phyloP scores from a whole-genome alignment of 2,797 vertebrate genomes.

The Epinephelus coioides region DNA sequence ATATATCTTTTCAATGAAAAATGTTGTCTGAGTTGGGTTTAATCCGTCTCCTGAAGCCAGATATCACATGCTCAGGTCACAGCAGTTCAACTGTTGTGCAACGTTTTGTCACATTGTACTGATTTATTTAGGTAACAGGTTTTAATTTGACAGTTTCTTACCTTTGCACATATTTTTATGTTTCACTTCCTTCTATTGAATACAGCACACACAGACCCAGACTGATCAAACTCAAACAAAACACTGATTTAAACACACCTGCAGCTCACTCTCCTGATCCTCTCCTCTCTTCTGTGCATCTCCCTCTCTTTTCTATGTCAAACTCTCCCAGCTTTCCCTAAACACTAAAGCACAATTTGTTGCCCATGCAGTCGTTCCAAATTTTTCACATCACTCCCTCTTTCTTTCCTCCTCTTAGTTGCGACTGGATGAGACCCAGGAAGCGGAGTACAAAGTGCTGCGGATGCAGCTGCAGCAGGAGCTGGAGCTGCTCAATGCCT shows the following conservation, averaged over 20 bases:
- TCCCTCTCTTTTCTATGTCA: conserved; percentile 14
- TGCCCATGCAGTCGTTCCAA: background rate
- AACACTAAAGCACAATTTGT: background rate
- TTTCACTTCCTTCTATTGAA: background rate
- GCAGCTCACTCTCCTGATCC: conserved; percentile 12
- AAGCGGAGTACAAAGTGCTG: conserved; percentile 93
- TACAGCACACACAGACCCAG: background rate
- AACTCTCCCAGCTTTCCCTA: conserved; percentile 23
- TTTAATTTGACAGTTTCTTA: background rate
- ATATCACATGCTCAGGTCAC: conserved; percentile 17
- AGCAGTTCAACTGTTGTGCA: background rate
- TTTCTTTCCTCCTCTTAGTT: conserved; percentile 78
- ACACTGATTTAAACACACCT: background rate
- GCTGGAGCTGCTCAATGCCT: conserved; percentile 93
- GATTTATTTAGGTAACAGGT: background rate
- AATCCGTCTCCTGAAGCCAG: conserved; percentile 12
- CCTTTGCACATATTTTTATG: background rate
- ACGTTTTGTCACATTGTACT: background rate
- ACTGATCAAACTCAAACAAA: conserved; percentile 13
- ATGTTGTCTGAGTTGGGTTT: conserved; percentile 7
- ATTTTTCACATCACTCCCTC: conserved; percentile 23
- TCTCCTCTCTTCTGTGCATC: conserved; percentile 35
- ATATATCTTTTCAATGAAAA: conserved; percentile 17
- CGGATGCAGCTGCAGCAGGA: conserved; percentile 95
- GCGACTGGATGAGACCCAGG: conserved; percentile 94